Evolutionary conservation across 2,113 vertebrate genomes (phyloP).

Genomic region (Melierax canorus): DNA sequence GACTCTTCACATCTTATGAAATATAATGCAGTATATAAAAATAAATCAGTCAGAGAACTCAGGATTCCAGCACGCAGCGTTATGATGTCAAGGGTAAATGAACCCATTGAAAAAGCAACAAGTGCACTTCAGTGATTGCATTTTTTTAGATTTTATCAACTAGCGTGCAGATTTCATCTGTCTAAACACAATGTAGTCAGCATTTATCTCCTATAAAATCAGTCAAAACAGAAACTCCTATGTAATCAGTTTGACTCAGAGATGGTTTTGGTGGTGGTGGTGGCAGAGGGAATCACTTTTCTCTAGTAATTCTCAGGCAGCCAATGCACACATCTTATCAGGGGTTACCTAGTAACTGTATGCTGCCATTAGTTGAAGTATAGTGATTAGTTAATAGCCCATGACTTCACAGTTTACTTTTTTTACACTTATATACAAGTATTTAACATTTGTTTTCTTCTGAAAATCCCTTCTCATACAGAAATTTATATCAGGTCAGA

Average conservation of each 20-base stretch:
- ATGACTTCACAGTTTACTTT: slow-evolving; percentile 32
- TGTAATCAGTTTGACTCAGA: slow-evolving; percentile 41
- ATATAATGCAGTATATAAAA: slow-evolving; percentile 20
- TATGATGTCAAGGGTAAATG: slow-evolving; percentile 11
- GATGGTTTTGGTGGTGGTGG: not conserved
- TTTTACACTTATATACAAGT: slow-evolving; percentile 11
- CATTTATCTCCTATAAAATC: slow-evolving; percentile 45
- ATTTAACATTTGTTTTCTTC: slow-evolving; percentile 48
- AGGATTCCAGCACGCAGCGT: not conserved
- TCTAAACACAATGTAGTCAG: slow-evolving; percentile 25
- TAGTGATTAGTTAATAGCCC: slow-evolving; percentile 41
- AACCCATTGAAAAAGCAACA: slow-evolving; percentile 12
- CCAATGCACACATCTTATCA: not conserved
- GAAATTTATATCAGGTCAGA: slow-evolving; percentile 3
- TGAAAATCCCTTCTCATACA: not conserved
- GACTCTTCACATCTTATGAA: not conserved
- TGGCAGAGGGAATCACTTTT: slow-evolving; percentile 2
- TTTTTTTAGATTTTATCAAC: slow-evolving; percentile 29
- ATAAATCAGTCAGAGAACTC: not conserved
- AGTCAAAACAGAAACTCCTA: slow-evolving; percentile 54
- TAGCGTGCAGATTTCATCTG: not conserved
- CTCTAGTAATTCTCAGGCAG: not conserved
- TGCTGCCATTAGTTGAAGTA: slow-evolving; percentile 2
- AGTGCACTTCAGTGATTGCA: not conserved
- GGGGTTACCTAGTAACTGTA: slow-evolving; percentile 43